These are phyloP conservation scores for Umimayanthus kanabou DNA, from an alignment of 92 coral and sea anemone genomes.

Conservation along the genomic window DNA sequence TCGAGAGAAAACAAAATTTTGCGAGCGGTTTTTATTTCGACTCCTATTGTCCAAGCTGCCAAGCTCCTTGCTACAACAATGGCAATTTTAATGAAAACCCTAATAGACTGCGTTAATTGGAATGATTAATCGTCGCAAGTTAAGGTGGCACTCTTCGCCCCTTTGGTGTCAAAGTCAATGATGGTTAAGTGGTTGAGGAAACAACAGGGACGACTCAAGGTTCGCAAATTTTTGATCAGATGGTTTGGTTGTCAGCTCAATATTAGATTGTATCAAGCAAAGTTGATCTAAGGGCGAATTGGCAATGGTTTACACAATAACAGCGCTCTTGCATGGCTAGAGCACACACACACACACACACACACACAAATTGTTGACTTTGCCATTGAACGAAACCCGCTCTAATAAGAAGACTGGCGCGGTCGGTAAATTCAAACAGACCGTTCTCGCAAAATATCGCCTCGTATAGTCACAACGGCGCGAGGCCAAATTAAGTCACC, in stretches of 20 bases:
- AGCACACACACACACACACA: background rate
- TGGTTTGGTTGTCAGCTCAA: background rate
- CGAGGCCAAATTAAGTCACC: background rate
- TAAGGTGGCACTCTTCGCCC: background rate
- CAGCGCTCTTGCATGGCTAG: background rate
- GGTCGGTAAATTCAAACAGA: background rate
- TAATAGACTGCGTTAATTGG: conserved; percentile 2
- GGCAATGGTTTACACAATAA: background rate
- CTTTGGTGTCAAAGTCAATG: background rate
- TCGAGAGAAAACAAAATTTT: conserved; percentile 19
- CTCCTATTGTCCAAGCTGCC: conserved; percentile 13
- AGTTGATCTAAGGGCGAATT: background rate
- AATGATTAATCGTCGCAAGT: background rate
- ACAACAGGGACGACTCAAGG: background rate
- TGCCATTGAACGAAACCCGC: background rate
- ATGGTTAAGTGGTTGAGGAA: conserved; percentile 17
- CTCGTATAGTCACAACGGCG: conserved; percentile 3
- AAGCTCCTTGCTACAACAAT: background rate
- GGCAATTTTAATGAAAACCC: background rate
- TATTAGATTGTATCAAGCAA: background rate
- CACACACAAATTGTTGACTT: background rate
- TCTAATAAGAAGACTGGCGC: background rate
- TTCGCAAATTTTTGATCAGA: background rate
- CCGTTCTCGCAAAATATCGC: conserved; percentile 1
- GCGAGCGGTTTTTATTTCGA: background rate